Evolutionary conservation across 2,888 invertebrate genomes (phyloP), one percentile per base, ranked within the genome.

Genomic region (Hetaerina titia): DNA sequence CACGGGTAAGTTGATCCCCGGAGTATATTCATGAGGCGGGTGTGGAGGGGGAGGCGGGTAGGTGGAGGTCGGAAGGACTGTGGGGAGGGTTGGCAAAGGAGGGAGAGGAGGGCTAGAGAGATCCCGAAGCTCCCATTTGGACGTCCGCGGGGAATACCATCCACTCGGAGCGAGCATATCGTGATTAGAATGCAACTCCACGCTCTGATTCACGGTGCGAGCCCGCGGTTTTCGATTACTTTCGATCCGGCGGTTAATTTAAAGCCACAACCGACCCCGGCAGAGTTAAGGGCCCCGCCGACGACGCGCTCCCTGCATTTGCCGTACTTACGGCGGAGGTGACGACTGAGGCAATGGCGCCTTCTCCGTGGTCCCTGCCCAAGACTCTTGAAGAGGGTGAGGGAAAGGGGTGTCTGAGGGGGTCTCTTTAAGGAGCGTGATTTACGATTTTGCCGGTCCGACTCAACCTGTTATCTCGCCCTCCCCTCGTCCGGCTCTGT

Each of bases 1-100:
- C 81, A 81, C 31, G 81, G 31, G 31, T 81, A 31, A 81, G 81
- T 81, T 31, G 81, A 81, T 81, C 81, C 81, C 81, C 31, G 31
- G 31, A 81, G 81, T 31, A n/a, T 81, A 81, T 81, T 81, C 81
- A 81, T 81, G 81, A 81, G 31, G 81, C 11, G 81, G 45, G 45
- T 45, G 45, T 45, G 45, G 45, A 45, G 45, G 45, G 45, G 45
- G 45, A 45, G 45, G 81, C 81, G 31, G n/a, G 17, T n/a, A 7
- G 45, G 45, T 45, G 45, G 45, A 45, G 45, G 45, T 45, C 45
- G 45, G 45, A 45, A 45, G 45, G 45, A 45, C 45, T 45, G 45
- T 45, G 45, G 45, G 45, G 45, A 45, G 45, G 45, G 4, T 2
- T 45, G 45, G 45, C 45, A 45, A 45, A 45, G 45, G 45, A 4